These are phyloP conservation scores for Ataeniobius toweri DNA, from an alignment of 2,797 vertebrate genomes.

Conservation along the genomic window DNA sequence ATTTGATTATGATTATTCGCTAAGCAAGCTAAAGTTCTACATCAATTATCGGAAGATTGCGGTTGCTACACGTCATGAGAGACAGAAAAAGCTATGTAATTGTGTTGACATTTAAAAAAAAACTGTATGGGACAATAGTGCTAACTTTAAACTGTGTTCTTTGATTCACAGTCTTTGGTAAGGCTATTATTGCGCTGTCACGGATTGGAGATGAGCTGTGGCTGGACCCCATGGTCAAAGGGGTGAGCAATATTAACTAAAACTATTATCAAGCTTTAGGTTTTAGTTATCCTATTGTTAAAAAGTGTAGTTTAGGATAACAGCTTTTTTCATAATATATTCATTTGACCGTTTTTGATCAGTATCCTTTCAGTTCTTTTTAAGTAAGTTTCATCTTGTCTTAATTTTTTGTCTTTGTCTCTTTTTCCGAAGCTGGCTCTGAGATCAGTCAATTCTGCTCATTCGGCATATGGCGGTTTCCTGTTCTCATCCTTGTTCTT, in stretches of 20 bases:
- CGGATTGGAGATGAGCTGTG: conserved; percentile 90
- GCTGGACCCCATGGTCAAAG: conserved; percentile 88
- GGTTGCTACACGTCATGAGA: neutral
- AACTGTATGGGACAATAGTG: neutral
- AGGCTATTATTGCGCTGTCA: conserved; percentile 88
- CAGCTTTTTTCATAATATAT: neutral
- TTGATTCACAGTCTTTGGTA: conserved; percentile 84
- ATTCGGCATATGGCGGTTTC: conserved; percentile 89
- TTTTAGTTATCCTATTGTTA: neutral
- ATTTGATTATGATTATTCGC: no score
- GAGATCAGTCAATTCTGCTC: conserved; percentile 87
- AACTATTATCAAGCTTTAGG: neutral
- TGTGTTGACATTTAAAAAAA: neutral
- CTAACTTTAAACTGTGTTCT: neutral
- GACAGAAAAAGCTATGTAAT: neutral
- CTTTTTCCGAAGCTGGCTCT: conserved; percentile 83
- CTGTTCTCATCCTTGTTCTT: conserved; percentile 92
- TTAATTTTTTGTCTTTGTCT: neutral
- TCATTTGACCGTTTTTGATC: neutral
- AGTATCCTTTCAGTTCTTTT: neutral
- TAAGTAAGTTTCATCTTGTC: neutral
- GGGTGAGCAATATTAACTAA: conserved; percentile 79
- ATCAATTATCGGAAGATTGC: neutral
- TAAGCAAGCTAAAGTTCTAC: neutral
- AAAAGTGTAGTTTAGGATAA: neutral